Percentiles rank a stretch among this genome's conserved stretches.
Conservation (phyloP, 2,113 vertebrate species). For the Odocoileus hemionus region DNA sequence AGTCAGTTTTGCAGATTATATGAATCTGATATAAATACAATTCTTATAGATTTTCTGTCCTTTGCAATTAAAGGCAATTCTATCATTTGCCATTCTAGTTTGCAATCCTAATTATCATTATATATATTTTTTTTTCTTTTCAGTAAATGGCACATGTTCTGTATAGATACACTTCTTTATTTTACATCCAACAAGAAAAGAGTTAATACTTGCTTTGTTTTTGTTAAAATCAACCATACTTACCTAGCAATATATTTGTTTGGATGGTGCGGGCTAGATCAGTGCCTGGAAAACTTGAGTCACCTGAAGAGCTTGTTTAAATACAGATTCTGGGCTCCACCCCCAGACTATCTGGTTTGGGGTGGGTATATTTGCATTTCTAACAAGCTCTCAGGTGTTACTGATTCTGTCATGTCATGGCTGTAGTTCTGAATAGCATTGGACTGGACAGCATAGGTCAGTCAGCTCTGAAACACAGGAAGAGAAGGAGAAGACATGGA, state of each 20-base stretch:
- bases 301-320: not conserved
- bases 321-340: not conserved
- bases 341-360: not conserved
- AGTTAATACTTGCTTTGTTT: not conserved
- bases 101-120: constrained; percentile 1
- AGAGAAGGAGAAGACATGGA: not conserved
- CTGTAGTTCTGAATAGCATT: not conserved
- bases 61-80: constrained; percentile 24
- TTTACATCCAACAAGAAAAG: not conserved
- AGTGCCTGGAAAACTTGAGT: not conserved
- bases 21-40: not conserved
- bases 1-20: not conserved
- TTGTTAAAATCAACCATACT: not conserved
- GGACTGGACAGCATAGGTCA: not conserved
- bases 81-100: not conserved
- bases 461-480: not conserved
- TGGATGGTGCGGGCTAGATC: not conserved
- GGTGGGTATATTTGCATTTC: not conserved
- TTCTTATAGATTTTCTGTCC: constrained; percentile 9
- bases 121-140: not conserved
- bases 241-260: not conserved
- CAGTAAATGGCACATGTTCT: not conserved
- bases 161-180: not conserved
- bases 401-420: not conserved
- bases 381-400: not conserved